phyloP scores from a whole-genome alignment of 2,797 vertebrate genomes.

The Sardinella longiceps region DNA sequence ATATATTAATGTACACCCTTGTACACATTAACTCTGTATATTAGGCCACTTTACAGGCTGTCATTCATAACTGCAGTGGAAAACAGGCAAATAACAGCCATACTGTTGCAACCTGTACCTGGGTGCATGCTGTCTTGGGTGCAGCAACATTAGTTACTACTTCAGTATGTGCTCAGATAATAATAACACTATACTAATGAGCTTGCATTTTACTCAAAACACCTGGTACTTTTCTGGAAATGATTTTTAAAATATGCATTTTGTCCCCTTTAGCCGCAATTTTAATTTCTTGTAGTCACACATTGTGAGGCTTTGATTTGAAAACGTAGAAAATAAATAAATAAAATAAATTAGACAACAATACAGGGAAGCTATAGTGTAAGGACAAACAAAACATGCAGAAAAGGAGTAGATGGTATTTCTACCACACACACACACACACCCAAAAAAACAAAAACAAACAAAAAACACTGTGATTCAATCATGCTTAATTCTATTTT shows the following conservation, averaged over 20 bases:
- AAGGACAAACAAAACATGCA: background rate
- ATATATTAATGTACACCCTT: too few species aligned
- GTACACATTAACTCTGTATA: too few species aligned
- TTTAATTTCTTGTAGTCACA: background rate
- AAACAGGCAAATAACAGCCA: background rate
- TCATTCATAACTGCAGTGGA: background rate
- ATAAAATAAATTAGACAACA: background rate
- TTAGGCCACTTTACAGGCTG: too few species aligned
- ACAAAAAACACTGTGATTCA: constrained; percentile 68
- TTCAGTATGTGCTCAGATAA: too few species aligned
- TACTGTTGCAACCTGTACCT: background rate
- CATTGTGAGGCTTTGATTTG: background rate
- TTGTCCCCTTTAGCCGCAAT: background rate
- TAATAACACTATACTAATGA: too few species aligned
- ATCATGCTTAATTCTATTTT: constrained; percentile 87
- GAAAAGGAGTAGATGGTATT: constrained; percentile 22
- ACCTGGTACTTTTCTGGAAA: background rate
- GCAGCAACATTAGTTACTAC: background rate
- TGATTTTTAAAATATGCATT: background rate
- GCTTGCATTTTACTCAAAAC: background rate
- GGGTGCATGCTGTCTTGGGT: background rate
- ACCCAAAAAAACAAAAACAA: constrained; percentile 44
- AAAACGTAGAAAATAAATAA: background rate
- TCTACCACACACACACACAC: too few species aligned
- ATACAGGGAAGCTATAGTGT: constrained; percentile 26